A percentile compares a stretch with the other conserved stretches of the same genome.
phyloP scores from a whole-genome alignment of 1,140 invertebrate species.

The Pemphigus obesinymphae region DNA sequence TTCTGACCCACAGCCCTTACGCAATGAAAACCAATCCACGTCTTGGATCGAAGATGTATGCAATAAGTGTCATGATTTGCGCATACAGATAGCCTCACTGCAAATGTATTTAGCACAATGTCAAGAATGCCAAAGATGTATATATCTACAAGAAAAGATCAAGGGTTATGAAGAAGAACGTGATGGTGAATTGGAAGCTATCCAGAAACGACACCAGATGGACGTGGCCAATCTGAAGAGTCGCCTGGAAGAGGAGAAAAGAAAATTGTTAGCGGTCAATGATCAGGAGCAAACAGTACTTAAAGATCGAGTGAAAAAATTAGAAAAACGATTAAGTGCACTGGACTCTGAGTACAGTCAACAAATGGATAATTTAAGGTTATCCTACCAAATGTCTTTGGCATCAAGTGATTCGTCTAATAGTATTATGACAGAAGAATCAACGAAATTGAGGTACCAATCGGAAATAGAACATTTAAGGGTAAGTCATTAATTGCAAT shows the following conservation, averaged over 20 bases:
- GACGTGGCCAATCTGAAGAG: constrained; percentile 52
- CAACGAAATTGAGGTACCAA: constrained; percentile 71
- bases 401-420: not conserved
- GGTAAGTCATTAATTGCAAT: constrained; percentile 51
- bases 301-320: constrained; percentile 59
- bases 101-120: constrained; percentile 44
- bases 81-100: constrained; percentile 45
- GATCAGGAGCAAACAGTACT: constrained; percentile 53
- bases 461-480: constrained; percentile 80
- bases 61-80: constrained; percentile 45
- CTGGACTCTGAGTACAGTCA: constrained; percentile 72
- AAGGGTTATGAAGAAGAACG: constrained; percentile 49
- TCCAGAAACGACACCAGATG: constrained; percentile 50
- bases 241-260: constrained; percentile 54
- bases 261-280: constrained; percentile 49
- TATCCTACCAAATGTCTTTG: constrained; percentile 56
- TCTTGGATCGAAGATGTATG: constrained; percentile 45
- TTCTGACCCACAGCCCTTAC: not conserved
- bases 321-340: constrained; percentile 64
- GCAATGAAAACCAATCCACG: constrained; percentile 29
- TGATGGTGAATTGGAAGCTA: constrained; percentile 48
- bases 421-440: constrained; percentile 54
- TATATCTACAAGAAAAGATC: constrained; percentile 57
- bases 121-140: constrained; percentile 57
- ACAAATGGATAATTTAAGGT: constrained; percentile 67